These are phyloP conservation scores for Agapornis roseicollis DNA, from an alignment of 2,113 vertebrate genomes.

Conservation along the genomic window DNA sequence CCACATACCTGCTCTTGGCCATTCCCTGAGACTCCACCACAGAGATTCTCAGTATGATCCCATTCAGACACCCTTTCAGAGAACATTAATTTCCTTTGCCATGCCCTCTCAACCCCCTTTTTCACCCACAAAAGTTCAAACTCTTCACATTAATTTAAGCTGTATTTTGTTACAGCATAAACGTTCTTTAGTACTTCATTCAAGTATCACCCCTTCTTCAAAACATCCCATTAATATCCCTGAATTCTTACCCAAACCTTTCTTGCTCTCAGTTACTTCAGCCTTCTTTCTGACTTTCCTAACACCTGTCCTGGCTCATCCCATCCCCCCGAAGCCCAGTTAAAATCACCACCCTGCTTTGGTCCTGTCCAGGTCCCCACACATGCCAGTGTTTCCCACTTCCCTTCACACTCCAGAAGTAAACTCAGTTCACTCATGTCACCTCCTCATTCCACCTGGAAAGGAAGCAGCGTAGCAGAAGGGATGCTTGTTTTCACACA, in stretches of 20 bases:
- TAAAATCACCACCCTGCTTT: not conserved
- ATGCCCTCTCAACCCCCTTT: rapidly evolving
- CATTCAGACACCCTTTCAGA: not conserved
- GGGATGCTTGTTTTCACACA: not conserved
- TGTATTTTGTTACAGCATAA: not conserved
- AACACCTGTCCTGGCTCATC: not conserved
- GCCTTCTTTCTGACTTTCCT: not conserved
- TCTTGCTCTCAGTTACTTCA: not conserved
- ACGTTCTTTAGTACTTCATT: not conserved
- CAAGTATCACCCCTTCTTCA: not conserved
- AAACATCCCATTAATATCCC: not conserved
- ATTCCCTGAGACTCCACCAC: not conserved
- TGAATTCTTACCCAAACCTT: not conserved
- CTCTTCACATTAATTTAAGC: not conserved
- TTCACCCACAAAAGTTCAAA: not conserved
- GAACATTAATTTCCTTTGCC: not conserved
- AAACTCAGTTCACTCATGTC: rapidly evolving
- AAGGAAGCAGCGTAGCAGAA: not conserved
- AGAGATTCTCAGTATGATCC: not conserved
- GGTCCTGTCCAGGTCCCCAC: not conserved
- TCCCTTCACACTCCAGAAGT: not conserved
- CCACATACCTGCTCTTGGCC: not conserved
- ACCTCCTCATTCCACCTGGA: not conserved
- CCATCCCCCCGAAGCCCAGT: rapidly evolving
- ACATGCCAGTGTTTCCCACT: rapidly evolving